These are phyloP conservation scores for Azorinus chamasolen DNA, from an alignment of 2,888 invertebrate species.

Conservation along the genomic window DNA sequence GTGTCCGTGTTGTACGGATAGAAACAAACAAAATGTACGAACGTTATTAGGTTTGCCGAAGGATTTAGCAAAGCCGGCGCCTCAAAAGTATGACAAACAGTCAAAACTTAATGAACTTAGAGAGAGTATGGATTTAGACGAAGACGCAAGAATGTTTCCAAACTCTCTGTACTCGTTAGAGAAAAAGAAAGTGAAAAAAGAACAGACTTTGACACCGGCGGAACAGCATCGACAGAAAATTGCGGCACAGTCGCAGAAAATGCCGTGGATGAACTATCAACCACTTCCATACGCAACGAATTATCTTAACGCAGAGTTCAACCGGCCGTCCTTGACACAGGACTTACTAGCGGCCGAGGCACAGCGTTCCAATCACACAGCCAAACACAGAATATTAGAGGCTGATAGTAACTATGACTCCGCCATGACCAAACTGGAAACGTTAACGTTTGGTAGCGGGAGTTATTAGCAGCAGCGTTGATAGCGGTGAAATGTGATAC, in stretches of 20 bases:
- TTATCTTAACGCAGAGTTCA: conserved; percentile 75
- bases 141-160: conserved; percentile 38
- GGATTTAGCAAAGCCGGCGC: conserved; percentile 18
- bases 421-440: conserved; percentile 73
- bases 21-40: conserved; percentile 74
- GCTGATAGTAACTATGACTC: conserved; percentile 69
- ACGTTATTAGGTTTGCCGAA: conserved; percentile 67
- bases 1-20: conserved; percentile 75
- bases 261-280: conserved; percentile 73
- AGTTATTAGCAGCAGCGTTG: conserved; percentile 1
- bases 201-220: conserved; percentile 23
- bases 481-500: background rate
- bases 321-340: conserved; percentile 66
- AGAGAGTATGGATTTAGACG: conserved; percentile 17
- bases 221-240: conserved; percentile 36
- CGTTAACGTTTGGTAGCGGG: conserved; percentile 20
- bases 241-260: conserved; percentile 39
- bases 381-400: conserved; percentile 61
- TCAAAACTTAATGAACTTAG: conserved; percentile 33
- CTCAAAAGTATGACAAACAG: conserved; percentile 53
- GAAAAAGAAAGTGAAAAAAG: conserved; percentile 20
- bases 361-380: conserved; percentile 29
- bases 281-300: conserved; percentile 72
- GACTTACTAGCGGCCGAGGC: conserved; percentile 22
- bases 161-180: conserved; percentile 54